Conservation (phyloP, 35 echinoderm and acorn worm species). For the Anneissia japonica region DNA sequence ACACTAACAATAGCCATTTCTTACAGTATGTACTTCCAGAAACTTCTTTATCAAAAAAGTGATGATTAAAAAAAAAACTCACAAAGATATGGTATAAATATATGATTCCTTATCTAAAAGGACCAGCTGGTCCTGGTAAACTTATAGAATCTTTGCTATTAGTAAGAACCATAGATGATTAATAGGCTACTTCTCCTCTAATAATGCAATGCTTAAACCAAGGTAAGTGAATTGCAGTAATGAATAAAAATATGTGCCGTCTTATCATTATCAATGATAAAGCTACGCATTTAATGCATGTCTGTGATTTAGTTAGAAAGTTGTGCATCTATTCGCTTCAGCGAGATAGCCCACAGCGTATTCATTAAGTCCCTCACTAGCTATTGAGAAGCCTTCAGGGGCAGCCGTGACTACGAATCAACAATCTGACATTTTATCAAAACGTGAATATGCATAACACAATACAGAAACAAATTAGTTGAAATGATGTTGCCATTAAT, state of each 20-base stretch:
- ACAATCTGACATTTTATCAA: neutral
- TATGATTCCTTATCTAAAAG: neutral
- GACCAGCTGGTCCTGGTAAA: neutral
- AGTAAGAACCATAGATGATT: no score
- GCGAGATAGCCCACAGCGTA: neutral
- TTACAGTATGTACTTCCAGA: no score
- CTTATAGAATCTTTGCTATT: neutral
- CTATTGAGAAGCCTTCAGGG: neutral
- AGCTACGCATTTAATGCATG: neutral
- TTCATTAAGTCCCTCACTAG: neutral
- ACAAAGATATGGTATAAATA: neutral
- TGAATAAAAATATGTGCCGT: neutral
- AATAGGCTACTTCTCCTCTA: neutral
- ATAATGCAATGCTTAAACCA: neutral
- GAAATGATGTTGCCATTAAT: neutral
- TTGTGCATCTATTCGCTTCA: neutral
- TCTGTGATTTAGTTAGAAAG: neutral
- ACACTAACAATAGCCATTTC: no score
- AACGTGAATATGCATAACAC: neutral
- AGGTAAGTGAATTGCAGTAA: neutral
- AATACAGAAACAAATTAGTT: neutral
- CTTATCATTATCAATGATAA: neutral
- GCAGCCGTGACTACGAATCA: neutral
- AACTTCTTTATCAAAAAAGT: neutral
- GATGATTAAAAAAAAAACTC: neutral